Evolutionary conservation across 1,140 invertebrate genomes (phyloP).

Genomic region (Ips typographus): DNA sequence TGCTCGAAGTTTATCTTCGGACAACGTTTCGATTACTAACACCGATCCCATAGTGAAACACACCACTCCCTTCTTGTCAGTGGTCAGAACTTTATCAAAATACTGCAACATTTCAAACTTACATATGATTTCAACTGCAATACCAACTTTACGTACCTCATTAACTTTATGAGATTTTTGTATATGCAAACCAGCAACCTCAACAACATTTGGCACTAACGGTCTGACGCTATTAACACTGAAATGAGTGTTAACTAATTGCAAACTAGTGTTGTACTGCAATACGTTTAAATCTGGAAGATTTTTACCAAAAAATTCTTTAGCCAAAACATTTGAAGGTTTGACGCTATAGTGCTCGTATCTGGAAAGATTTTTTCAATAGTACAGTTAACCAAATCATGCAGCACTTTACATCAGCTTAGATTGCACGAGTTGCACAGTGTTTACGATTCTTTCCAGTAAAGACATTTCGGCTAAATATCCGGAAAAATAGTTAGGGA

Average conservation of each 20-base stretch:
- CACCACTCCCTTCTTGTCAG: slow-evolving; percentile 49
- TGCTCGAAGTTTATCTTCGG: slow-evolving; percentile 42
- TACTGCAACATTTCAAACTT: slow-evolving; percentile 36
- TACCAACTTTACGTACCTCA: slow-evolving; percentile 30
- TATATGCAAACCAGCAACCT: slow-evolving; percentile 47
- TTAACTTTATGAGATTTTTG: slow-evolving; percentile 34
- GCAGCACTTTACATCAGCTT: slow-evolving; percentile 6
- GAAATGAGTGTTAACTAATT: slow-evolving; percentile 50
- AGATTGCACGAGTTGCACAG: slow-evolving; percentile 16
- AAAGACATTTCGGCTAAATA: slow-evolving; percentile 58
- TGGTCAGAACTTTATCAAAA: slow-evolving; percentile 40
- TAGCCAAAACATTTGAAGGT: slow-evolving; percentile 25
- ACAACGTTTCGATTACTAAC: slow-evolving; percentile 48
- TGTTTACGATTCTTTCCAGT: slow-evolving; percentile 55
- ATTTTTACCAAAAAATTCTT: slow-evolving; percentile 43
- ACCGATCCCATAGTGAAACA: slow-evolving; percentile 56
- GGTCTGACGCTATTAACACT: slow-evolving; percentile 48
- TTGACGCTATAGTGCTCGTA: slow-evolving; percentile 18
- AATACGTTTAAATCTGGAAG: slow-evolving; percentile 39
- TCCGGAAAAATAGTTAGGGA: slow-evolving; percentile 57
- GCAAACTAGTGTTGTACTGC: slow-evolving; percentile 39
- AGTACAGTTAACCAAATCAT: neutral
- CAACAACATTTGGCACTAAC: slow-evolving; percentile 50
- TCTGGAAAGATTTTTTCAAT: slow-evolving; percentile 10
- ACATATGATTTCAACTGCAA: neutral